Evolutionary conservation across 53 echinoderm and acorn worm genomes (phyloP).

Genomic region (Henricia sp.): DNA sequence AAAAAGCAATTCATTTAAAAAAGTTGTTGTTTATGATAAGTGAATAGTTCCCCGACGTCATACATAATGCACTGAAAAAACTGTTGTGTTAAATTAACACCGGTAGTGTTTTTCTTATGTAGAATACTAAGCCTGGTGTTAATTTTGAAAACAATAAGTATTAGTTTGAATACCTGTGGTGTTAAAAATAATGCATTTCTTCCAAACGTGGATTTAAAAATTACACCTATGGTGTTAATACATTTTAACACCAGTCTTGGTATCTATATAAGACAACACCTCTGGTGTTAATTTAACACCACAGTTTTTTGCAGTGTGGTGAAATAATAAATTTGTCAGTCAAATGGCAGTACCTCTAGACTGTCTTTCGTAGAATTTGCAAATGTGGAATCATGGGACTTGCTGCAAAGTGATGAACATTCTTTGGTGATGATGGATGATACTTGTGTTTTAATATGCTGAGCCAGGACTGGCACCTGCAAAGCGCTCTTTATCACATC

Average conservation of each 20-base stretch:
- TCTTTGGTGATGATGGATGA: conserved; percentile 2
- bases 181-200: no score
- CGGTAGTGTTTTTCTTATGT: no score
- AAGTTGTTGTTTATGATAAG: no score
- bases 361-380: neutral
- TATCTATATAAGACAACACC: no score
- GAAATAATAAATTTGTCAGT: neutral
- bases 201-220: no score
- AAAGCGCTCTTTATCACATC: neutral
- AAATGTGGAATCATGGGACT: neutral
- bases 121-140: neutral
- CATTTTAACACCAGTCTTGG: no score
- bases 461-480: neutral
- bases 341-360: neutral
- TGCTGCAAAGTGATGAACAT: conserved; percentile 17
- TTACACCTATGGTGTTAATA: no score
- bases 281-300: neutral
- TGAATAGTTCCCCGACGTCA: no score
- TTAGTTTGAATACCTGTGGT: no score
- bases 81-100: no score
- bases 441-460: neutral
- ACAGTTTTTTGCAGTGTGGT: neutral
- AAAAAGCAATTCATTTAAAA: neutral
- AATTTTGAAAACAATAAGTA: no score
- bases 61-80: no score